These are phyloP conservation scores for Pecten maximus DNA, from an alignment of 2,888 invertebrate genomes.

Conservation along the genomic window DNA sequence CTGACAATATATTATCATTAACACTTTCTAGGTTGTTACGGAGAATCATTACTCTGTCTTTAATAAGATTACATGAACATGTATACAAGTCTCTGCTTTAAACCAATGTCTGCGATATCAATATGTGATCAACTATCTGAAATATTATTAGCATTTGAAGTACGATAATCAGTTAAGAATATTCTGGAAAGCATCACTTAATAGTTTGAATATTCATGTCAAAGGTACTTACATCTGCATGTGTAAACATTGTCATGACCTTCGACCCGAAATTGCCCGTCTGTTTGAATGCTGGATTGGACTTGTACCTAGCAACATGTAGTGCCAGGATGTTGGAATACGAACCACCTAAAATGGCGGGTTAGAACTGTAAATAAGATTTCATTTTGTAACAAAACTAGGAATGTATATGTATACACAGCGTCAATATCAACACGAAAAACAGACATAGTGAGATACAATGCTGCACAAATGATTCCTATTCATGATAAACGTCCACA, in stretches of 20 bases:
- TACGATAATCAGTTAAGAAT: too few relatives aligned
- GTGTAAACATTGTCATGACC: constrained; percentile 91
- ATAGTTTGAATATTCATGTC: too few relatives aligned
- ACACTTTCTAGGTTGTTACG: too few relatives aligned
- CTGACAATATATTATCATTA: too few relatives aligned
- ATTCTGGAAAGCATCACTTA: too few relatives aligned
- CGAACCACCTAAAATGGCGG: constrained; percentile 88
- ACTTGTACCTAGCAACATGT: constrained; percentile 90
- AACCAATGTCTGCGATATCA: background rate
- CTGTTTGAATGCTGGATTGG: constrained; percentile 89
- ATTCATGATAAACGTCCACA: too few relatives aligned
- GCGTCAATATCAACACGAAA: background rate
- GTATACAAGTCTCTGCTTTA: background rate
- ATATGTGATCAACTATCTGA: background rate
- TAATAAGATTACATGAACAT: too few relatives aligned
- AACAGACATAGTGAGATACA: background rate
- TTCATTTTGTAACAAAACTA: too few relatives aligned
- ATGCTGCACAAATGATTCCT: background rate
- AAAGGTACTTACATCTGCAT: constrained; percentile 88
- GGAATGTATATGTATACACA: too few relatives aligned
- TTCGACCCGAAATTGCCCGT: constrained; percentile 89
- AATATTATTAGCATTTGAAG: too few relatives aligned
- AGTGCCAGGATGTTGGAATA: constrained; percentile 96
- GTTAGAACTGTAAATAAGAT: too few relatives aligned
- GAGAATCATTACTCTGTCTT: too few relatives aligned